Evolutionary conservation across 2,888 invertebrate species (phyloP), one percentile per base, ranked within the genome.

Genomic region (Stenurella melanura): DNA sequence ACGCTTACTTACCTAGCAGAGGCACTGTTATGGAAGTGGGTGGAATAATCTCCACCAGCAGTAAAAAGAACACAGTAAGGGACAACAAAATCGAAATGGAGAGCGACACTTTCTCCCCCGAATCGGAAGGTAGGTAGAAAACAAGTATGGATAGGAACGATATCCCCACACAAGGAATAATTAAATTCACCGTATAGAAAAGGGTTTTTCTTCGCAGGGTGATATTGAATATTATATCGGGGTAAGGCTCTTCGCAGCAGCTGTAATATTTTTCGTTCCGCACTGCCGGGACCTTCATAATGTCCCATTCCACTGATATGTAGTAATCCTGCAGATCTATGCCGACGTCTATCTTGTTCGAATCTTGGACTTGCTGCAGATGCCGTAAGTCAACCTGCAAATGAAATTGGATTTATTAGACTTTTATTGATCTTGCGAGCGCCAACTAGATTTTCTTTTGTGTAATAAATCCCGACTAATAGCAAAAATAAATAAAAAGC

Each of bases 301-400:
- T 97, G 91, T 98, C 98, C 99, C 98, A 99, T 91, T 99, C 98
- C 77, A 98, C 98, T 86, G 97, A 97, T 89, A 97, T 96, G 92
- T 97, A 97, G 90, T 97, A 97, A 90, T 97, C 97, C 86, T 96
- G 96, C 81, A 97, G 92, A 90, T 97, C 97, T 86, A 97, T 97
- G 80, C 97, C 97, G 88, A 96, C 93, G 86, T 95, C 96, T 87
- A 97, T 96, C 86, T 94, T 93, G 89, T 97, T 96, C 75, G 96
- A 96, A 89, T 96, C 96, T 81, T 95, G 95, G 78, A 94, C 93
- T 91, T 97, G 97, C 85, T 95, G 94, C 83, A 97, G 92, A 90
- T 97, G 97, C 87, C 96, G 93, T 85, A 97, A 91, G 89, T 97
- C 97, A 88, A 97, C 96, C 97, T 97, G 91, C 18, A 89, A 91